Evolutionary conservation across 2,888 invertebrate species (phyloP).

Genomic region (Labia minor): DNA sequence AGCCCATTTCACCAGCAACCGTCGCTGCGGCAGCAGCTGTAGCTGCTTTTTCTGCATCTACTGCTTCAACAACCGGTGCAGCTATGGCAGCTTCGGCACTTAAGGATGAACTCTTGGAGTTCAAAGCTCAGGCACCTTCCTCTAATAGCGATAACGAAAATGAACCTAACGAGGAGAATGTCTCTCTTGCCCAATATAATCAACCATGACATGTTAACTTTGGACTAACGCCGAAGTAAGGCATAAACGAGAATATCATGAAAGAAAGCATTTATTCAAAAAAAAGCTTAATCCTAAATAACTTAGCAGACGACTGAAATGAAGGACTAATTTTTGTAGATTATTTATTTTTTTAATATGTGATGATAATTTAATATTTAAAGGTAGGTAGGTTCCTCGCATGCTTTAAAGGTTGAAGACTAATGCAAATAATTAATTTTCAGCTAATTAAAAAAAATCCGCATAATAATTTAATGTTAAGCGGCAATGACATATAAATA

Average conservation of each 20-base stretch:
- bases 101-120: background rate
- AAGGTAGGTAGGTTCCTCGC: slow-evolving; percentile 13
- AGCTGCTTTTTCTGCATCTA: background rate
- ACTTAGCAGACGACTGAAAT: background rate
- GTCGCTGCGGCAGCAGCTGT: background rate
- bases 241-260: background rate
- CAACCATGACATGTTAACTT: background rate
- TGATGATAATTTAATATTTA: slow-evolving; percentile 5
- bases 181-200: background rate
- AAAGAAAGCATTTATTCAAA: background rate
- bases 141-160: background rate
- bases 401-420: slow-evolving; percentile 9
- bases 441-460: background rate
- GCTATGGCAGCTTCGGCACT: background rate
- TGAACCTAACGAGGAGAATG: background rate
- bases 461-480: background rate
- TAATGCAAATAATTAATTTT: slow-evolving; percentile 8
- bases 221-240: background rate
- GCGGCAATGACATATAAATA: background rate
- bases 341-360: slow-evolving; percentile 7
- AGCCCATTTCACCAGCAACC: background rate
- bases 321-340: background rate
- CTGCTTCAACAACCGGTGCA: background rate
- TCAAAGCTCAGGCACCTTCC: background rate
- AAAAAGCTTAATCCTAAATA: background rate